These are phyloP conservation scores for Burhinus oedicnemus DNA, from an alignment of 2,113 vertebrate genomes.

Conservation along the genomic window DNA sequence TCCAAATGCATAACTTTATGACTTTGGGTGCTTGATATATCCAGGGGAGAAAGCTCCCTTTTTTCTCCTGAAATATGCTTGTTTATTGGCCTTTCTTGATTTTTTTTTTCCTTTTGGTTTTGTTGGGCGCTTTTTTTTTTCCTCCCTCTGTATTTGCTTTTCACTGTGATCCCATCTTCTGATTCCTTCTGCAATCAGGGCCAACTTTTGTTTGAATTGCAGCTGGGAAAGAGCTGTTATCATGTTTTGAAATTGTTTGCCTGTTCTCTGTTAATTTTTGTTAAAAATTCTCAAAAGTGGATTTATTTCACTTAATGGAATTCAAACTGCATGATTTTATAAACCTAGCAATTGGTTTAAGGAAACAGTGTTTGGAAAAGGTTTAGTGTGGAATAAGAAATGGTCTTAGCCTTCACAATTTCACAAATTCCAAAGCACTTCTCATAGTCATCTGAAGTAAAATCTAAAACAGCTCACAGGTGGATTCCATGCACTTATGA, in stretches of 20 bases:
- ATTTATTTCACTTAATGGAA: background rate
- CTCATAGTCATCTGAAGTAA: background rate
- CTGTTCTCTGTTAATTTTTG: background rate
- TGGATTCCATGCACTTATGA: rapidly evolving
- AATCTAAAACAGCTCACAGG: background rate
- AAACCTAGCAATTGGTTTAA: background rate
- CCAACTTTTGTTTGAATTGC: background rate
- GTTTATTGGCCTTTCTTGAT: background rate
- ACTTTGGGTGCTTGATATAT: background rate
- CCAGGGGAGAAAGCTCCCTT: background rate
- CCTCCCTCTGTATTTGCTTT: background rate
- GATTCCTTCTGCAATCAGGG: background rate
- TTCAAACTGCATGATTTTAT: background rate
- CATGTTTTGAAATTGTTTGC: background rate
- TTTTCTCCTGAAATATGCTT: background rate
- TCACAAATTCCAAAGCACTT: background rate
- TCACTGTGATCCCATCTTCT: background rate
- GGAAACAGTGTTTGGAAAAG: background rate
- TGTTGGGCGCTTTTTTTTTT: background rate
- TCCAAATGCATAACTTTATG: background rate
- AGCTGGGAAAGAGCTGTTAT: background rate
- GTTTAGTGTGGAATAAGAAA: background rate
- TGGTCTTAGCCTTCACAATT: background rate
- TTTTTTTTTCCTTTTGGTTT: background rate
- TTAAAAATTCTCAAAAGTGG: background rate